Evolutionary conservation across 2,113 vertebrate genomes (phyloP).

Genomic region (Engraulis encrasicolus): DNA sequence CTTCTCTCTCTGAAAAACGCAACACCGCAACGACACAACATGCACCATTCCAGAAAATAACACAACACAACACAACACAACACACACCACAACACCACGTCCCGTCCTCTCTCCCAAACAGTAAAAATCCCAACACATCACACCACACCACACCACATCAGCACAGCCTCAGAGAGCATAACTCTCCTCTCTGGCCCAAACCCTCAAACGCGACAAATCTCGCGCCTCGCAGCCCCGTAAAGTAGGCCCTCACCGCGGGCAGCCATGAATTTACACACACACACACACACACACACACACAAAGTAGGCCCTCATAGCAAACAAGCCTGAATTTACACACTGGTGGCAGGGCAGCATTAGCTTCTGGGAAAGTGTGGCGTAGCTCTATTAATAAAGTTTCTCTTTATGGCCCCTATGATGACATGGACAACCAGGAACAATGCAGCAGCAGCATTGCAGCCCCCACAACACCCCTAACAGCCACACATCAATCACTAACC

Average conservation of each 20-base stretch:
- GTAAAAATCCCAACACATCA: too few species aligned
- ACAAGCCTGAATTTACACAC: slow-evolving; percentile 39
- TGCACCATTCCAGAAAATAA: too few species aligned
- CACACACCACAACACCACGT: too few species aligned
- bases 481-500: slow-evolving; percentile 31
- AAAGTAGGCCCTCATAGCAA: neutral
- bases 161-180: too few species aligned
- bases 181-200: too few species aligned
- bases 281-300: too few species aligned
- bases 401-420: slow-evolving; percentile 25
- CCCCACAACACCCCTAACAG: too few species aligned
- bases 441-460: too few species aligned
- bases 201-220: neutral
- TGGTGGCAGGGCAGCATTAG: slow-evolving; percentile 36
- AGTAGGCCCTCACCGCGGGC: neutral
- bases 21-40: too few species aligned
- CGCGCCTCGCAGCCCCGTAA: neutral
- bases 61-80: too few species aligned
- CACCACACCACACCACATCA: too few species aligned
- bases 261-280: slow-evolving; percentile 40
- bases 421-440: slow-evolving; percentile 34
- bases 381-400: slow-evolving; percentile 39
- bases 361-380: slow-evolving; percentile 42
- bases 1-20: neutral
- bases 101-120: slow-evolving; percentile 8